Evolutionary conservation across 1,140 invertebrate species (phyloP).

Genomic region (Agrypnia vestita): DNA sequence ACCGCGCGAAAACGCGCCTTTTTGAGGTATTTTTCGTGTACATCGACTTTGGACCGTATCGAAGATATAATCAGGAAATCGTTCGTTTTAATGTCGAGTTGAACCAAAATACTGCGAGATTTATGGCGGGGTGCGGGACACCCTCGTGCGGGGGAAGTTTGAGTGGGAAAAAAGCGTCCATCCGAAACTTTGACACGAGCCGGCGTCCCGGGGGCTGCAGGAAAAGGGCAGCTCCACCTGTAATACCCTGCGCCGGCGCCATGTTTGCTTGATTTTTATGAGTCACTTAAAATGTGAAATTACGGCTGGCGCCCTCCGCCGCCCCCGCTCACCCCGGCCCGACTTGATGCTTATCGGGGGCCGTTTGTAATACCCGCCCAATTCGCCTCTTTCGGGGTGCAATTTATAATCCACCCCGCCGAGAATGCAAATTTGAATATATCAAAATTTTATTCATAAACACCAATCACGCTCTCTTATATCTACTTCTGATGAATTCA

Average conservation of each 20-base stretch:
- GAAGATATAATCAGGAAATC: not conserved
- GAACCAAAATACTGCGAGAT: not conserved
- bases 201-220: not conserved
- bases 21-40: no score
- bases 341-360: not conserved
- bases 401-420: conserved; percentile 1
- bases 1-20: no score
- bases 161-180: conserved; percentile 13
- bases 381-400: not conserved
- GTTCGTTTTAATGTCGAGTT: not conserved
- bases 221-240: not conserved
- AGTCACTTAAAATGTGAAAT: conserved; percentile 7
- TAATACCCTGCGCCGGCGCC: not conserved
- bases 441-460: no score
- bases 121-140: not conserved
- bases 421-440: conserved; percentile 4
- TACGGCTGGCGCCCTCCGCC: not conserved
- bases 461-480: no score
- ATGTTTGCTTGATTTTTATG: conserved; percentile 10
- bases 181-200: conserved; percentile 1
- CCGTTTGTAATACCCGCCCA: not conserved
- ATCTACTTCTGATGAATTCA: no score
- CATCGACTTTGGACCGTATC: no score
- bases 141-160: conserved; percentile 3
- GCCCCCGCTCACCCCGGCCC: not conserved